Evolutionary conservation across 37 sponge, comb jelly and placozoan genomes (phyloP).

Genomic region (Tethya wilhelma): DNA sequence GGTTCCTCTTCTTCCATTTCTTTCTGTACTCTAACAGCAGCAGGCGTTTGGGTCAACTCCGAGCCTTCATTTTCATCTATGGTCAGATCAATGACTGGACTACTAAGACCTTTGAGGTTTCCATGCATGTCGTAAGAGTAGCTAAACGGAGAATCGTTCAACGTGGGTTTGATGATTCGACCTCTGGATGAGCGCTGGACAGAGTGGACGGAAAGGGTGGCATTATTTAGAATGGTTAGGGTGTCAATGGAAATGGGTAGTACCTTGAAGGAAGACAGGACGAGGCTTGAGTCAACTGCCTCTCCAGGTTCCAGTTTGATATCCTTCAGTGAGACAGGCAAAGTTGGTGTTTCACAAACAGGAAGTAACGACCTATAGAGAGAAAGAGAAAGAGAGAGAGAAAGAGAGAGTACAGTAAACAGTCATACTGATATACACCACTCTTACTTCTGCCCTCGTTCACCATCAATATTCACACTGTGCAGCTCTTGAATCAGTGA

Average conservation of each 20-base stretch:
- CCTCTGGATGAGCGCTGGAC: conserved; percentile 52
- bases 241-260: too few relatives aligned
- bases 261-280: too few relatives aligned
- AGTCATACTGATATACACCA: too few relatives aligned
- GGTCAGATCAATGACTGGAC: conserved; percentile 25
- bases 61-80: background rate
- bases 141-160: background rate
- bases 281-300: too few relatives aligned
- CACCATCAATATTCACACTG: too few relatives aligned
- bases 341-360: background rate
- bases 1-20: conserved; percentile 22
- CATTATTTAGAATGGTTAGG: background rate
- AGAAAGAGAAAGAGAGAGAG: background rate
- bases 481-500: background rate
- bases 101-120: background rate
- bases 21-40: background rate
- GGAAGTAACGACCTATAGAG: background rate
- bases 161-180: conserved; percentile 25
- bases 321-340: too few relatives aligned
- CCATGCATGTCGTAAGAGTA: conserved; percentile 21
- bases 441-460: too few relatives aligned
- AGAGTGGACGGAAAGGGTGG: background rate
- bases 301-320: too few relatives aligned
- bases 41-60: background rate
- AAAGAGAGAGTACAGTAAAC: background rate